Evolutionary conservation across 2,113 vertebrate genomes (phyloP).

Genomic region (Neolamprologus hecqui): DNA sequence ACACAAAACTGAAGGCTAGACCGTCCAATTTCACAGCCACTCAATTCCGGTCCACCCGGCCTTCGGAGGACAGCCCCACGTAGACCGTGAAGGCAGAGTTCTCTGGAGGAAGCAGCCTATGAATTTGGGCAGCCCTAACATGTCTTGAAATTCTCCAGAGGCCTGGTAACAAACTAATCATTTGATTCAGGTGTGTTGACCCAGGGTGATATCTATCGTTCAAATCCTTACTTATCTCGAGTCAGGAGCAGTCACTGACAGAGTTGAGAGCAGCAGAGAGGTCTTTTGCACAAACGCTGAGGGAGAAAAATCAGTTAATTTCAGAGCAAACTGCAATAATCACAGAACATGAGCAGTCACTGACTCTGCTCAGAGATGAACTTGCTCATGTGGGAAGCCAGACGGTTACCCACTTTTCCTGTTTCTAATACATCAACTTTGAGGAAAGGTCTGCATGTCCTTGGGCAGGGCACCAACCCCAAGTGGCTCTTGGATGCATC

Average conservation of each 20-base stretch:
- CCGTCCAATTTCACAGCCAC: background rate
- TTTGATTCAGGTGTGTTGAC: background rate
- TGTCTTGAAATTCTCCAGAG: background rate
- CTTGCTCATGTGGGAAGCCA: too few relatives aligned
- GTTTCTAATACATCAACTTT: background rate
- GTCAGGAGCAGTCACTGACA: conserved; percentile 58
- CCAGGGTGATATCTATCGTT: background rate
- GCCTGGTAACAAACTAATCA: background rate
- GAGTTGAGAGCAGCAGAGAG: conserved; percentile 58
- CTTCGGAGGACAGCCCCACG: background rate
- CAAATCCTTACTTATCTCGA: background rate
- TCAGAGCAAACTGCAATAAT: too few relatives aligned
- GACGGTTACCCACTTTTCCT: background rate
- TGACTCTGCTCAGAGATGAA: too few relatives aligned
- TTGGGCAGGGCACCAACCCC: background rate
- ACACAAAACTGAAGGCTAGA: background rate
- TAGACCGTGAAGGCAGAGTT: background rate
- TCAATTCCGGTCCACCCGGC: background rate
- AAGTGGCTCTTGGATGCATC: background rate
- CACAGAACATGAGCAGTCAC: too few relatives aligned
- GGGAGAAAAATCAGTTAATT: conserved; percentile 32
- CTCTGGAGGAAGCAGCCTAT: background rate
- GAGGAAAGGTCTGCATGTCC: background rate
- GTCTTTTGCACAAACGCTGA: conserved; percentile 39
- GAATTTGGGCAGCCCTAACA: background rate